Evolutionary conservation across 1,140 invertebrate species (phyloP).

Genomic region (Gryon sp.): DNA sequence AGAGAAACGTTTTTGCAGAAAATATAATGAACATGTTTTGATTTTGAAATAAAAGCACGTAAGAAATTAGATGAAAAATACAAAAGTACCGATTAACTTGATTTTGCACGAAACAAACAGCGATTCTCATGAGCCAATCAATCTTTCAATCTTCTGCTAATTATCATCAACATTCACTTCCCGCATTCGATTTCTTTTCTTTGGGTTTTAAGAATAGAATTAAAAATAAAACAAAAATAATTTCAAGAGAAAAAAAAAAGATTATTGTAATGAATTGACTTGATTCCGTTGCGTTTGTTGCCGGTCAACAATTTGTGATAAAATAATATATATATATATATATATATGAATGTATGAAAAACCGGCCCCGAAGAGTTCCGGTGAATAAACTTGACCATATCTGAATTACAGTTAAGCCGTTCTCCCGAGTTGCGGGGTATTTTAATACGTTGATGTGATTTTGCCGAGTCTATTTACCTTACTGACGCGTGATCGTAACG

Average conservation of each 20-base stretch:
- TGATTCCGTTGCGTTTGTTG: conserved; percentile 52
- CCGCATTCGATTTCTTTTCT: conserved; percentile 22
- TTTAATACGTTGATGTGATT: conserved; percentile 55
- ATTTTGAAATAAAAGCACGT: no score
- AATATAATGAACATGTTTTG: no score
- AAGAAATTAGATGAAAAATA: no score
- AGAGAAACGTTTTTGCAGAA: no score
- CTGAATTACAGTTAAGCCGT: conserved; percentile 59
- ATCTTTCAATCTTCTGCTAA: no score
- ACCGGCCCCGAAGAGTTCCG: conserved; percentile 52
- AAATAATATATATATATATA: no score
- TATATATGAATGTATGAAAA: conserved; percentile 53
- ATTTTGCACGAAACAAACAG: no score
- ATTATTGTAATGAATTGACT: conserved; percentile 38
- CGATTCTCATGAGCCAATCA: no score
- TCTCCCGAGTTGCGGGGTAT: conserved; percentile 30
- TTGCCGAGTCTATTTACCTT: conserved; percentile 49
- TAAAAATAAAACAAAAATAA: conserved; percentile 7
- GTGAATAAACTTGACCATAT: conserved; percentile 62
- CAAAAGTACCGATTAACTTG: no score
- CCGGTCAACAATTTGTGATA: conserved; percentile 46
- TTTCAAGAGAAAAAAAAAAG: neutral
- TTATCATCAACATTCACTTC: no score
- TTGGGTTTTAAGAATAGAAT: neutral
- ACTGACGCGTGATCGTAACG: conserved; percentile 49